phyloP scores from a whole-genome alignment of 2,888 invertebrate species.

The Drosophila kambysellisi region DNA sequence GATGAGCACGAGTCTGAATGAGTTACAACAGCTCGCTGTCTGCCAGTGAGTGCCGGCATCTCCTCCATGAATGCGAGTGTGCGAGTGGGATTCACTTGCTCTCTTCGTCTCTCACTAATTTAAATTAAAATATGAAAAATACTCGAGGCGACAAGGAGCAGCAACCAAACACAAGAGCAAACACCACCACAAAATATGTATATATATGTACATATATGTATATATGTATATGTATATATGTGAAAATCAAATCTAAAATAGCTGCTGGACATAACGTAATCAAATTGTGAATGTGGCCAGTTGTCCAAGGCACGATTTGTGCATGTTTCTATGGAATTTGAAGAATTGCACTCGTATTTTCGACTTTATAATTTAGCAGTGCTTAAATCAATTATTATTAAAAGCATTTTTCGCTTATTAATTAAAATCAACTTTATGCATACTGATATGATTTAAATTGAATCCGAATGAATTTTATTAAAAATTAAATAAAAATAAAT shows the following conservation, averaged over 20 bases:
- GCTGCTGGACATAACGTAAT: slow-evolving; percentile 76
- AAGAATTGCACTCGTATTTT: slow-evolving; percentile 2
- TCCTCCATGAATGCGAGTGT: slow-evolving; percentile 18
- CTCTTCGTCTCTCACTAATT: slow-evolving; percentile 56
- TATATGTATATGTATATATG: neutral
- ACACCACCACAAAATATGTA: slow-evolving; percentile 20
- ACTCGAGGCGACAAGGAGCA: slow-evolving; percentile 45
- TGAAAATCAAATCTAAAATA: slow-evolving; percentile 80
- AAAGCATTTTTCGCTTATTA: neutral
- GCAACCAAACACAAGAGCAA: slow-evolving; percentile 15
- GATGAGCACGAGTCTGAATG: slow-evolving; percentile 60
- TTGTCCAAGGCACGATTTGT: slow-evolving; percentile 21
- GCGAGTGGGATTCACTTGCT: slow-evolving; percentile 10
- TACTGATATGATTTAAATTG: neutral
- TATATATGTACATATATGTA: neutral
- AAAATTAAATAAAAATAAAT: neutral
- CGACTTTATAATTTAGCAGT: neutral
- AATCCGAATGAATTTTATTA: neutral
- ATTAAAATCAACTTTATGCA: neutral
- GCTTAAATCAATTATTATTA: slow-evolving; percentile 6
- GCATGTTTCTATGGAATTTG: slow-evolving; percentile 8
- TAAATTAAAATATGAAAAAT: slow-evolving; percentile 80
- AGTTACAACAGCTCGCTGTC: slow-evolving; percentile 58
- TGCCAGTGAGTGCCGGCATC: slow-evolving; percentile 37
- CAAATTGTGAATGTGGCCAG: slow-evolving; percentile 60